A percentile compares a stretch with the other conserved stretches of the same genome.
Conservation (phyloP, 2,888 invertebrate genomes). For the Deilephila elpenor region DNA sequence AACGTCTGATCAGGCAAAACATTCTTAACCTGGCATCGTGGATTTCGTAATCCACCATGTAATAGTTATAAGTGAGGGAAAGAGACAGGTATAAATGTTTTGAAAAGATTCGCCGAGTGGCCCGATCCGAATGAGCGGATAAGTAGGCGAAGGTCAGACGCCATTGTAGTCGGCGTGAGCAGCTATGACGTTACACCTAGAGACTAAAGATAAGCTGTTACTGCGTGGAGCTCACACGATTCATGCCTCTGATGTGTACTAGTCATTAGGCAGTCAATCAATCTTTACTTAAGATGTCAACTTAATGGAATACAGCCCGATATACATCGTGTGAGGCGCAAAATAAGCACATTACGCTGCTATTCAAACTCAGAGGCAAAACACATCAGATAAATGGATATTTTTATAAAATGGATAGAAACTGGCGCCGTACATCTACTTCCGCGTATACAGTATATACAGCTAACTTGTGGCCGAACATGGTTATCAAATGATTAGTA, state of each 20-base stretch:
- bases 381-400: background rate
- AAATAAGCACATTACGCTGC: background rate
- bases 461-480: conserved; percentile 21
- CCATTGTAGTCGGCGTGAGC: conserved; percentile 74
- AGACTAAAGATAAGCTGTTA: conserved; percentile 57
- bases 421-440: background rate
- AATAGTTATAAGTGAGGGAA: conserved; percentile 44
- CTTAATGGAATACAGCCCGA: background rate
- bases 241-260: conserved; percentile 31
- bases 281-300: background rate
- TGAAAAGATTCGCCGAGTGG: conserved; percentile 74
- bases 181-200: conserved; percentile 65
- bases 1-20: background rate
- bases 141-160: conserved; percentile 81
- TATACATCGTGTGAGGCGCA: background rate
- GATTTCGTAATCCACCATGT: conserved; percentile 28
- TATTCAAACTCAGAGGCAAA: background rate
- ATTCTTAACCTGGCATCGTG: conserved; percentile 24
- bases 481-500: conserved; percentile 3
- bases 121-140: conserved; percentile 75
- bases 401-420: background rate
- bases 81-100: conserved; percentile 62
- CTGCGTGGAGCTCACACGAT: conserved; percentile 42
- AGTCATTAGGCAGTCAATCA: conserved; percentile 29
- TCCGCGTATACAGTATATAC: background rate